Conservation (phyloP, 64 coral and sea anemone genomes). For the Stylophora pistillata region DNA sequence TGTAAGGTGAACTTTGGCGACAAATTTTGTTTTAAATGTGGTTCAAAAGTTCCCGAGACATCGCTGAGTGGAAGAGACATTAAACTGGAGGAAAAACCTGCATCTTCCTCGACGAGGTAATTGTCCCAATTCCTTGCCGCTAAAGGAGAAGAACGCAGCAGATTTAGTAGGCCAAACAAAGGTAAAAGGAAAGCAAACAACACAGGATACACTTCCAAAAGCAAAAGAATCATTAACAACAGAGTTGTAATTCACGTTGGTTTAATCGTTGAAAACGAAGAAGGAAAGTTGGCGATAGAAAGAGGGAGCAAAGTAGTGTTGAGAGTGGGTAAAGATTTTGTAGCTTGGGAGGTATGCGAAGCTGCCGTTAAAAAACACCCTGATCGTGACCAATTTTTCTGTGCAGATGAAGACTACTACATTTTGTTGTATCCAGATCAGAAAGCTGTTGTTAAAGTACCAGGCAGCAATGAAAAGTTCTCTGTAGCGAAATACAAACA, state of each 20-base stretch:
- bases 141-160: neutral
- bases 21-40: conserved; percentile 6
- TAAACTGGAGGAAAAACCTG: neutral
- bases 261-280: conserved; percentile 18
- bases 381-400: conserved; percentile 35
- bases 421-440: conserved; percentile 20
- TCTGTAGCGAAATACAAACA: too few relatives aligned
- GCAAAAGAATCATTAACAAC: too few relatives aligned
- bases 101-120: neutral
- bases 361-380: conserved; percentile 15
- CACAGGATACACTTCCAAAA: neutral
- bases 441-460: conserved; percentile 24
- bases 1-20: neutral
- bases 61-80: neutral
- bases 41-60: neutral
- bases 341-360: neutral
- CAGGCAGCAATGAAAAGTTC: conserved; percentile 10
- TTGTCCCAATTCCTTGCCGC: neutral
- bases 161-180: neutral
- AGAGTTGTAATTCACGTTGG: conserved; percentile 14
- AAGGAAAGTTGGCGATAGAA: conserved; percentile 13
- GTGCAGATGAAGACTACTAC: neutral
- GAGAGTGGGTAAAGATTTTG: conserved; percentile 36
- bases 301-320: conserved; percentile 15
- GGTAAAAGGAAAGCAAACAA: conserved; percentile 14